These are phyloP conservation scores for Vicugna pacos DNA, from an alignment of 2,113 vertebrate genomes.

Conservation along the genomic window DNA sequence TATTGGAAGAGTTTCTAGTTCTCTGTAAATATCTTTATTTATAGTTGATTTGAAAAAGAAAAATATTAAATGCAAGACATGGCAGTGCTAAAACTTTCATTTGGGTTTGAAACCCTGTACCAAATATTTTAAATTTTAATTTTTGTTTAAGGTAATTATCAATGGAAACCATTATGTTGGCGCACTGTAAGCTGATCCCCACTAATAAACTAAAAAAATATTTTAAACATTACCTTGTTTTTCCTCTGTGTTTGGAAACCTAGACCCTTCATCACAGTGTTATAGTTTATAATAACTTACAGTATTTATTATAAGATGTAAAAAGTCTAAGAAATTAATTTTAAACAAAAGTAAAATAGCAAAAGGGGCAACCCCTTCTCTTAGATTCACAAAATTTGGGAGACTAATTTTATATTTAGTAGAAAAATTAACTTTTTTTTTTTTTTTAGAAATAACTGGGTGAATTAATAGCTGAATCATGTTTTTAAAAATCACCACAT, in stretches of 20 bases:
- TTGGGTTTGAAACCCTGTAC: neutral
- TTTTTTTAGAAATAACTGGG: neutral
- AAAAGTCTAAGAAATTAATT: neutral
- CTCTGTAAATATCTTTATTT: neutral
- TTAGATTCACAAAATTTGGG: neutral
- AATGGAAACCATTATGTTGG: conserved; percentile 7
- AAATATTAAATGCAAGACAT: neutral
- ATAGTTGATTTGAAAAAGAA: conserved; percentile 12
- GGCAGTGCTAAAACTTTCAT: neutral
- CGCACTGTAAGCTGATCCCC: neutral
- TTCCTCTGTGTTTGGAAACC: conserved; percentile 15
- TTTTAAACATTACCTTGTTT: neutral
- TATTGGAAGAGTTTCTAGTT: neutral
- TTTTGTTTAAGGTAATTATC: neutral
- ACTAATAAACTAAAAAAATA: neutral
- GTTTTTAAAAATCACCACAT: neutral
- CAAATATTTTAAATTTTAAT: conserved; percentile 2
- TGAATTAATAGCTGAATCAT: conserved; percentile 2
- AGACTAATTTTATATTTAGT: neutral
- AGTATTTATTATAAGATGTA: conserved; percentile 11
- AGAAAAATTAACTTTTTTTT: neutral
- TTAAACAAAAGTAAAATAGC: conserved; percentile 30
- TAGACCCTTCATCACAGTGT: neutral
- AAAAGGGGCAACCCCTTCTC: neutral
- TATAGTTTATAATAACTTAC: neutral